Base-by-base conservation (phyloP, 37 sponge, comb jelly and placozoan genomes). In the Axinella damicornis region DNA sequence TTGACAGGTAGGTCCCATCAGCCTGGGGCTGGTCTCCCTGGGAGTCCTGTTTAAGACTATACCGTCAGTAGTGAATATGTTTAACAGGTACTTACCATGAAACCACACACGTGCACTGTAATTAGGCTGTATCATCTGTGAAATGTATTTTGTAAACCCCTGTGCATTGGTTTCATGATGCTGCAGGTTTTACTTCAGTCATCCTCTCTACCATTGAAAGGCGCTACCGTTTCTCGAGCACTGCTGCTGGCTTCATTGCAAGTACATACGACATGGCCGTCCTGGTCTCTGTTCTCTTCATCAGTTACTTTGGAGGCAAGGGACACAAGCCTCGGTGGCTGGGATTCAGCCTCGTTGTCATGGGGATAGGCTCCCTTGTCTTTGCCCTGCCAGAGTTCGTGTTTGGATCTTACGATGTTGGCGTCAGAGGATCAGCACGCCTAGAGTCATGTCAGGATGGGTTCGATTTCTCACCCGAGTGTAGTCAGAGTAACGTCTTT, bases 281-380 rank as follows among this genome's bases (percentile, higher is more conserved):
- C 13, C 68, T 88, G 12, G 57, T 89, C 16, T 76, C 74, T n/a
- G 70, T 89, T 16, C 55, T 92, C 21, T 81, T 88, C 65, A 81
- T 87, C 80, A 95, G 91, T 84, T 92, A 95, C 61, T 92, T 92
- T 74, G 96, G 93, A 21, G 96, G 94, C 56, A 71, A 74, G 34
- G 79, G 91, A 27, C 93, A 95, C 80, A 95, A 95, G 61, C 93
- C 93, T 12, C 68, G 85, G 24, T 92, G 87, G 90, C 77, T 95
- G 41, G 93, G 93, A 2, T 46, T 85, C 27, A 80, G 90, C 62
- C 61, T 67, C 58, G 41, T 94, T 58, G 60, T 94, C 32, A 84
- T 84, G 65, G 94, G 88, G 4, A 17, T 79, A 27, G 94, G 91
- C 5, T 81, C 89, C 21, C 22, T 89, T 2, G 78, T 92, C 41